Percentiles rank a stretch among this genome's conserved stretches.
phyloP scores from a whole-genome alignment of 2,113 vertebrate genomes.

The Tragelaphus scriptus region DNA sequence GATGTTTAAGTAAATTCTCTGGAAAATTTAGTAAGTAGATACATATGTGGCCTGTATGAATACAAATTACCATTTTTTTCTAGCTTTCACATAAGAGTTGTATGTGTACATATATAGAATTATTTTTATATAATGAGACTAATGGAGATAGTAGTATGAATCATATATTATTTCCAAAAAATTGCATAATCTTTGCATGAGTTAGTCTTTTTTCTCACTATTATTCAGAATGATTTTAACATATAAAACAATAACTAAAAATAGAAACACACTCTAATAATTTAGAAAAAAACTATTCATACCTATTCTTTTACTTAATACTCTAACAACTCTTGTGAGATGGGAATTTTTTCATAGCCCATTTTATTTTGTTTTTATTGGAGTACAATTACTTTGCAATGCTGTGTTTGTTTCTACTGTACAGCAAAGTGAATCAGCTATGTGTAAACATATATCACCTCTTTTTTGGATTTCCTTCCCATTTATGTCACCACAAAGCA shows the following conservation, averaged over 20 bases:
- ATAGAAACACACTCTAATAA: not conserved
- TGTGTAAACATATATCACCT: not conserved
- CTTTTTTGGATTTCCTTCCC: not conserved
- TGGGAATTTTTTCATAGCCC: not conserved
- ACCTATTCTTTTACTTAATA: not conserved
- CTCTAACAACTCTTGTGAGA: not conserved
- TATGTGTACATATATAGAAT: not conserved
- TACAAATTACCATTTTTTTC: constrained; percentile 22
- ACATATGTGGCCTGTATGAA: not conserved
- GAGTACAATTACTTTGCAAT: not conserved
- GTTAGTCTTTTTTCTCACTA: not conserved
- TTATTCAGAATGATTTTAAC: not conserved
- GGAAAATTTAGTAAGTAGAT: constrained; percentile 19
- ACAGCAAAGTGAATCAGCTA: not conserved
- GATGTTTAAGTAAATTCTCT: constrained; percentile 9
- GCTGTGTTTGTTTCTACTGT: not conserved
- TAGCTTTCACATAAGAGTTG: not conserved
- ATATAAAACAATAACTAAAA: not conserved
- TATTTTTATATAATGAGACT: not conserved
- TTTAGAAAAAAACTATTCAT: not conserved
- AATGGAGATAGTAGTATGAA: not conserved
- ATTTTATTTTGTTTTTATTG: not conserved
- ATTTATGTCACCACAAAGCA: not conserved
- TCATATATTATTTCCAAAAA: constrained; percentile 12
- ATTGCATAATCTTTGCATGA: not conserved